Conservation (phyloP, 2,113 vertebrate species). For the Ancistrus triradiatus region DNA sequence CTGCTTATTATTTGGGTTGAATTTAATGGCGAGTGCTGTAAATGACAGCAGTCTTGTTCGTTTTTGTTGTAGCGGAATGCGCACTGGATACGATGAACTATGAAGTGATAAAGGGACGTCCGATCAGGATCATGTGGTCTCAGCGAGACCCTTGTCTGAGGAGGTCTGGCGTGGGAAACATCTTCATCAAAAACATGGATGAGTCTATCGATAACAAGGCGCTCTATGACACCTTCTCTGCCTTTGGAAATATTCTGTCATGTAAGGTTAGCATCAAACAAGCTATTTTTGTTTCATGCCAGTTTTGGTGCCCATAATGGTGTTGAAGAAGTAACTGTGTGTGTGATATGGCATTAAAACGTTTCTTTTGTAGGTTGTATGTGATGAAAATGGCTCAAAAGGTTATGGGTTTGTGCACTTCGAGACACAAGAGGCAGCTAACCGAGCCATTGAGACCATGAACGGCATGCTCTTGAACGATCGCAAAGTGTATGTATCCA, state of each 20-base stretch:
- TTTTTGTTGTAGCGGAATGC: slow-evolving; percentile 78
- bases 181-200: slow-evolving; percentile 98
- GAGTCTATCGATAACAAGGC: slow-evolving; percentile 98
- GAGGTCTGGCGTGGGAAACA: slow-evolving; percentile 91
- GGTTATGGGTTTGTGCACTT: slow-evolving; percentile 98
- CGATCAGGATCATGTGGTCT: slow-evolving; percentile 98
- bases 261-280: slow-evolving; percentile 78
- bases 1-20: too few species aligned
- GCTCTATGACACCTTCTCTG: slow-evolving; percentile 93
- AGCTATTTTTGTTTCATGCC: neutral
- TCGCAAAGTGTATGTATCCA: slow-evolving; percentile 83
- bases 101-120: slow-evolving; percentile 90
- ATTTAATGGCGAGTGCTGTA: too few species aligned
- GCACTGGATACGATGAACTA: slow-evolving; percentile 99
- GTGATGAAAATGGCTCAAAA: slow-evolving; percentile 90
- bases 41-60: too few species aligned
- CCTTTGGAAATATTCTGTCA: slow-evolving; percentile 95
- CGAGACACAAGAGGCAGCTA: slow-evolving; percentile 89
- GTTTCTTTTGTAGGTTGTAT: slow-evolving; percentile 76
- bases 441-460: slow-evolving; percentile 88
- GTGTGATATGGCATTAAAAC: neutral
- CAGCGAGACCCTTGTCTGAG: slow-evolving; percentile 92
- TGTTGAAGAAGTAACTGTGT: neutral
- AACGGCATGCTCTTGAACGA: slow-evolving; percentile 97
- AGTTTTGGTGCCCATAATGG: too few species aligned